These are phyloP conservation scores for Charaxes varanes DNA, from an alignment of 1,140 invertebrate genomes.

Conservation along the genomic window DNA sequence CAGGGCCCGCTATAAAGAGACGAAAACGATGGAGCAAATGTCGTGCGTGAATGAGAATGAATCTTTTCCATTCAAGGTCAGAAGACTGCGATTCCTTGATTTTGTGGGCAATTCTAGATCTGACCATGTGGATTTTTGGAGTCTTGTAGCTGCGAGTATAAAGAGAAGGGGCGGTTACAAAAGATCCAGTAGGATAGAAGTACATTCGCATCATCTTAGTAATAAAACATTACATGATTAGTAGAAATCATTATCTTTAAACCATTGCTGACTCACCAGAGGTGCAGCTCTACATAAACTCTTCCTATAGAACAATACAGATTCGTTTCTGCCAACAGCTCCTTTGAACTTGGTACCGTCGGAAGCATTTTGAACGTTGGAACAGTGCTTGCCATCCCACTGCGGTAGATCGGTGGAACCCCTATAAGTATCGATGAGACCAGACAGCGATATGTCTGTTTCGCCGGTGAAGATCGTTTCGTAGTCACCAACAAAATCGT, in stretches of 20 bases:
- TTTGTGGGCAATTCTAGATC: no score
- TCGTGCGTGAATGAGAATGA: no score
- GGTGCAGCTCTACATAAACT: conserved; percentile 85
- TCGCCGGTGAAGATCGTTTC: conserved; percentile 87
- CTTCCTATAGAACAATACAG: conserved; percentile 85
- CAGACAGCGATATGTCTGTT: conserved; percentile 74
- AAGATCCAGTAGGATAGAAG: no score
- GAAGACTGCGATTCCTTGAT: no score
- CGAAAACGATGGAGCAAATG: no score
- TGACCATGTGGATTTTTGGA: no score
- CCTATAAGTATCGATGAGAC: conserved; percentile 85
- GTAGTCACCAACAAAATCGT: conserved; percentile 86
- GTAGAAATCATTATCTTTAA: neutral
- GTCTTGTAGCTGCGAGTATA: no score
- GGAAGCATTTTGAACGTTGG: conserved; percentile 84
- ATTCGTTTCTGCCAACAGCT: conserved; percentile 79
- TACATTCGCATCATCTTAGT: no score
- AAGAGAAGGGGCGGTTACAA: no score
- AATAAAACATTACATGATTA: no score
- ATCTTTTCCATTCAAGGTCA: no score
- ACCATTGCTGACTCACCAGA: conserved; percentile 83
- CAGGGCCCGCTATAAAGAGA: no score
- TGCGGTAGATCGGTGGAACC: conserved; percentile 82
- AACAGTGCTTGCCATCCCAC: conserved; percentile 84
- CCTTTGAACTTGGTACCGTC: conserved; percentile 90